phyloP scores from a whole-genome alignment of 2,888 invertebrate species.

The Diarsia mendica region DNA sequence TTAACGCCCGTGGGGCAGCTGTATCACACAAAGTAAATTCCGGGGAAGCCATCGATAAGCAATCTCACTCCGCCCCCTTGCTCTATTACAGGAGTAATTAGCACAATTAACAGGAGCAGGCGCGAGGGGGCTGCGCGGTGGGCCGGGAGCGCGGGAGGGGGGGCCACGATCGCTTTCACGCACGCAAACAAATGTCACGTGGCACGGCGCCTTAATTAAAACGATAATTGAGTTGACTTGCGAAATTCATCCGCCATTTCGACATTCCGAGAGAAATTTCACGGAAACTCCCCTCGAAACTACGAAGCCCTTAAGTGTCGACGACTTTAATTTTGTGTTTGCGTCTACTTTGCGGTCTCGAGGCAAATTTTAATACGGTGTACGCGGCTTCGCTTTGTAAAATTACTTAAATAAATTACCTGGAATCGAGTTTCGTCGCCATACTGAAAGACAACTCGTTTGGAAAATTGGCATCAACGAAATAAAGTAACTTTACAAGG shows the following conservation, averaged over 20 bases:
- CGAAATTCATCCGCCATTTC: conserved; percentile 90
- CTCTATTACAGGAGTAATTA: conserved; percentile 91
- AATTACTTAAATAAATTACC: conserved; percentile 88
- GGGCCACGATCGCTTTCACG: conserved; percentile 87
- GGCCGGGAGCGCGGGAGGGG: conserved; percentile 66
- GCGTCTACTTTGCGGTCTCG: conserved; percentile 89
- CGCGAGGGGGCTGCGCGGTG: conserved; percentile 67
- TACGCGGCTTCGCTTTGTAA: conserved; percentile 84
- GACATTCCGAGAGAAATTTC: conserved; percentile 89
- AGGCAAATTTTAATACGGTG: conserved; percentile 88
- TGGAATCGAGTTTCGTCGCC: conserved; percentile 82
- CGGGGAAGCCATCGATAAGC: conserved; percentile 87
- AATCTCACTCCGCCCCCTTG: conserved; percentile 87
- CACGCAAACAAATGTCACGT: conserved; percentile 91
- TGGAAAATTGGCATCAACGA: conserved; percentile 77
- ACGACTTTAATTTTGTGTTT: conserved; percentile 90
- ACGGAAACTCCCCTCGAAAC: conserved; percentile 87
- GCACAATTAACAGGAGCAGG: conserved; percentile 89
- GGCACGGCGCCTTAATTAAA: conserved; percentile 90
- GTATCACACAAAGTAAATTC: conserved; percentile 85
- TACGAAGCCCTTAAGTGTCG: conserved; percentile 89
- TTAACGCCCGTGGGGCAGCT: conserved; percentile 76
- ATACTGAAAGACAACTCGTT: conserved; percentile 75
- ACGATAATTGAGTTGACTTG: conserved; percentile 91
- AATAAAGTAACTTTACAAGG: conserved; percentile 61